Conservation (phyloP, 2,888 invertebrate species). For the Cremastinae sp. region DNA sequence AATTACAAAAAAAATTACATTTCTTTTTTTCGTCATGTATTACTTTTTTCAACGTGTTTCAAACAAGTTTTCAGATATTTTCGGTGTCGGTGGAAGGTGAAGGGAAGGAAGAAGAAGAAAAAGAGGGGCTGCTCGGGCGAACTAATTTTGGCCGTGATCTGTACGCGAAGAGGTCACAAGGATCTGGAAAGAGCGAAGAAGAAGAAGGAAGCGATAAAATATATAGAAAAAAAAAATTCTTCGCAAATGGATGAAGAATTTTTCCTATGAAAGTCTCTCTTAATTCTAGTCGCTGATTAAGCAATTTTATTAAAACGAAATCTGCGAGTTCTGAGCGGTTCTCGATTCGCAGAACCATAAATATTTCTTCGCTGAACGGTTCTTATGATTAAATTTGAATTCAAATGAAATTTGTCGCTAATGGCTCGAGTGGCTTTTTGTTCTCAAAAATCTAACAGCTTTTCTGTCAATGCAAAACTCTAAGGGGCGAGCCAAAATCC, state of each 20-base stretch:
- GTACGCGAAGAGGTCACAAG: slow-evolving; percentile 50
- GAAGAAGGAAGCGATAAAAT: slow-evolving; percentile 20
- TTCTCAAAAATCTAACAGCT: background rate
- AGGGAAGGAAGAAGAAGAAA: slow-evolving; percentile 15
- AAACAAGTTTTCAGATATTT: too few relatives aligned
- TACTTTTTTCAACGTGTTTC: too few relatives aligned
- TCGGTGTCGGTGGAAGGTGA: background rate
- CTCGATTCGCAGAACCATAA: background rate
- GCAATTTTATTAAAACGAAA: background rate
- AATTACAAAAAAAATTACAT: too few relatives aligned
- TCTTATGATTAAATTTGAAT: too few relatives aligned
- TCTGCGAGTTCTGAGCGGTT: background rate
- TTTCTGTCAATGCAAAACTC: background rate
- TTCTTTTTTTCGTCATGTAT: too few relatives aligned
- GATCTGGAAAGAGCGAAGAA: slow-evolving; percentile 19
- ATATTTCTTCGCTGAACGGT: background rate
- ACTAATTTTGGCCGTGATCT: slow-evolving; percentile 63
- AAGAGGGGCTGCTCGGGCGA: slow-evolving; percentile 21
- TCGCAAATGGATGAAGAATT: background rate
- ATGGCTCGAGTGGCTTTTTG: background rate
- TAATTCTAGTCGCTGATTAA: background rate
- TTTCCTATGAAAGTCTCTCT: background rate
- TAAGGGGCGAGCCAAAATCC: slow-evolving; percentile 8
- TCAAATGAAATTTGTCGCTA: background rate
- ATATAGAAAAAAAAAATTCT: background rate